phyloP scores from a whole-genome alignment of 2,113 vertebrate species.

The Chinchilla lanigera region DNA sequence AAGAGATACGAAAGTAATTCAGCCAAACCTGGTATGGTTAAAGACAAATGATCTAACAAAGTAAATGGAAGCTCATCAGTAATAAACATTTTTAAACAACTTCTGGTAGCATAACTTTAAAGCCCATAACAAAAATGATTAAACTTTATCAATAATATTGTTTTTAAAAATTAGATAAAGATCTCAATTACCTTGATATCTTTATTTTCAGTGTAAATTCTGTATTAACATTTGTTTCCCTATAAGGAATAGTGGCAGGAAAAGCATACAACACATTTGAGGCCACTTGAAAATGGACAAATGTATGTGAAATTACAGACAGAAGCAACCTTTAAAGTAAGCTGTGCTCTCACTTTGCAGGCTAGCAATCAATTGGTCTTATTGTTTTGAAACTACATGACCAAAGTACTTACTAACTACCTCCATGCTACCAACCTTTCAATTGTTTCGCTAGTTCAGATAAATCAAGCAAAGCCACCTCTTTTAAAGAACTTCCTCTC shows the following conservation, averaged over 20 bases:
- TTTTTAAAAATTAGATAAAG: conserved; percentile 50
- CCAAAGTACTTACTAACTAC: background rate
- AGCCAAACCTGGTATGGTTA: background rate
- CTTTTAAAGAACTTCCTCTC: conserved; percentile 56
- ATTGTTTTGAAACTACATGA: background rate
- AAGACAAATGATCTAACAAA: background rate
- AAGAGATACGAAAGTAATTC: conserved; percentile 24
- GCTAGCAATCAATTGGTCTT: background rate
- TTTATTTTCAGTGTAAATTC: conserved; percentile 38
- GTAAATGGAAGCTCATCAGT: background rate
- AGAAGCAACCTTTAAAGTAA: background rate
- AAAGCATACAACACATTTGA: conserved; percentile 30
- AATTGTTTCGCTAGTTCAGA: conserved; percentile 3
- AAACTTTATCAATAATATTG: conserved; percentile 64
- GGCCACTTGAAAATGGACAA: background rate
- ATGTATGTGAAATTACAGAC: background rate
- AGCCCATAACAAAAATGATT: conserved; percentile 51
- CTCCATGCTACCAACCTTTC: background rate
- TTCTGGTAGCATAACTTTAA: conserved; percentile 52
- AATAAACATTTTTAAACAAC: conserved; percentile 34
- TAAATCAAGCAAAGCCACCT: conserved; percentile 1
- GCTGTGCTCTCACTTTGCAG: background rate
- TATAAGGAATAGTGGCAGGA: background rate
- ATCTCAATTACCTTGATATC: background rate
- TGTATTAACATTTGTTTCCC: background rate